A percentile compares a stretch with the other conserved stretches of the same genome.
phyloP scores from a whole-genome alignment of 2,888 invertebrate genomes.

The Lycaena phlaeas region DNA sequence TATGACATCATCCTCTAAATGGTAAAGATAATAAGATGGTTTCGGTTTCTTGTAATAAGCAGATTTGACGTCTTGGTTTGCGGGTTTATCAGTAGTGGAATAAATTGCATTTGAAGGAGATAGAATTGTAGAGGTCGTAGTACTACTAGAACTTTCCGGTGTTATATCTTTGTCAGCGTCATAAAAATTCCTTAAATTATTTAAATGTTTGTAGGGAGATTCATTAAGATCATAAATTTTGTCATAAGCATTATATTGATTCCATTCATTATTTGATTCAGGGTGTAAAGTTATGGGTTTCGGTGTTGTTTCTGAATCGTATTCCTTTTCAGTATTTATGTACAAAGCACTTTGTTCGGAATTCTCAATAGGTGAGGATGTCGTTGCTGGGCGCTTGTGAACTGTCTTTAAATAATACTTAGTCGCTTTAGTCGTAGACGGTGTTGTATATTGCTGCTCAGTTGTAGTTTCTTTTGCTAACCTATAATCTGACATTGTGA shows the following conservation, averaged over 20 bases:
- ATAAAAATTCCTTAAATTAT: conserved; percentile 22
- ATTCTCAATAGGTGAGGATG: conserved; percentile 26
- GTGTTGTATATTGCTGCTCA: conserved; percentile 17
- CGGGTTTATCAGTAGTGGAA: conserved; percentile 23
- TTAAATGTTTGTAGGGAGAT: conserved; percentile 54
- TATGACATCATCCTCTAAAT: conserved; percentile 44
- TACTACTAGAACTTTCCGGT: conserved; percentile 31
- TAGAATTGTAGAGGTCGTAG: conserved; percentile 27
- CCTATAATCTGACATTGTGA: conserved; percentile 12
- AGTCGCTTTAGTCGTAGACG: conserved; percentile 27
- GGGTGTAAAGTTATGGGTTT: conserved; percentile 16
- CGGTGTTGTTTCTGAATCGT: conserved; percentile 12
- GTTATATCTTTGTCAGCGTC: conserved; percentile 24
- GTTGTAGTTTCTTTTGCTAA: conserved; percentile 21
- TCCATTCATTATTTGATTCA: background rate
- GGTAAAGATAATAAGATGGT: conserved; percentile 53
- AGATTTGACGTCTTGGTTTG: conserved; percentile 22
- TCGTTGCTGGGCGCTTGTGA: conserved; percentile 42
- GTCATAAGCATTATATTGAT: conserved; percentile 9
- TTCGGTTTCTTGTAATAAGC: conserved; percentile 29
- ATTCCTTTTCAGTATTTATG: conserved; percentile 4
- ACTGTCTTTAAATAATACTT: conserved; percentile 51
- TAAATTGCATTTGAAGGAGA: conserved; percentile 21
- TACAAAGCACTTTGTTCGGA: conserved; percentile 31
- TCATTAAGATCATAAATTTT: conserved; percentile 46